Base-by-base conservation (phyloP, 2,797 vertebrate species). In the Echeneis naucrates region DNA sequence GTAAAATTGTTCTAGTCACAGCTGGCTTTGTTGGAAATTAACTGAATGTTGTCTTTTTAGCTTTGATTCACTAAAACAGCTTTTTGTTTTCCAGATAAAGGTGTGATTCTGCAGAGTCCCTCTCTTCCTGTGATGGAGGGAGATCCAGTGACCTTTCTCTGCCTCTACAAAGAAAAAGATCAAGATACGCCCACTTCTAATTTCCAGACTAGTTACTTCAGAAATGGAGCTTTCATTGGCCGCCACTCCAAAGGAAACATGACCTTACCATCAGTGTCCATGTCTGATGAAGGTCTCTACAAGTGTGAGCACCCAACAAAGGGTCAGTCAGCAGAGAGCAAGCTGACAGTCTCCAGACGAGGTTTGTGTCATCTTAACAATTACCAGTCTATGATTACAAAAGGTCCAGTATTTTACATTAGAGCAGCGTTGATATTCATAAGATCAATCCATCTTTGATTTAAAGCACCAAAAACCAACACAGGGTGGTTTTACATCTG, bases 31-130 rank as follows among this genome's bases (percentile, higher is more conserved):
- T n/a, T n/a, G n/a, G n/a, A n/a, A n/a, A n/a, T n/a, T n/a, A n/a
- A n/a, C n/a, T n/a, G n/a, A n/a, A n/a, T n/a, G n/a, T n/a, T n/a
- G n/a, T n/a, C n/a, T n/a, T 37, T 44, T 13, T 42, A 44, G 37
- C 27, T 53, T 16, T 0, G 8, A 37, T 14, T 19, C 0, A 45
- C 10, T 52, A 26, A 17, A 55, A 21, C 19, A 65, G n/a, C n/a
- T n/a, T n/a, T 23, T 19, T 50, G 11, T 10, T 35, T 65, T 68
- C 33, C 76, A 86, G 84, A 0, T 0, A 42, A 13, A 1, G 4
- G 0, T 5, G 81, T 86, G 44, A 82, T 84, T 44, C 50, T 84
- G 70, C 53, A 78, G 35, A 80, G 48, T 8, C 74, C 81, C 6
- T 53, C 23, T 0, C 8, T 58, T 52, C 81, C 84, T 27, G 77